phyloP scores from a whole-genome alignment of 92 coral and sea anemone species.

The Anthopleura xanthogrammica region DNA sequence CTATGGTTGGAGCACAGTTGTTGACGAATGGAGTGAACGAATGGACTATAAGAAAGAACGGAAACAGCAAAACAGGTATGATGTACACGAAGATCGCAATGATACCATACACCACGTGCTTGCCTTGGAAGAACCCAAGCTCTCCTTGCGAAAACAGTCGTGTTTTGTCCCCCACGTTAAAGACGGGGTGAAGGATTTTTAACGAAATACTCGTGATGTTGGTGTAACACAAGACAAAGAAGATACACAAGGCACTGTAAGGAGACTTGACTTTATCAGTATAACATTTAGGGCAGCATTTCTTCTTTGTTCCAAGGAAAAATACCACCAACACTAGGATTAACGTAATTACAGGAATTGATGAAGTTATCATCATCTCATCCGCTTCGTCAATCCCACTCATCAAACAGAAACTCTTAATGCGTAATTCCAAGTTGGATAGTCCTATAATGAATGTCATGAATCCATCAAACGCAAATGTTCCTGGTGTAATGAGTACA shows the following conservation, averaged over 20 bases:
- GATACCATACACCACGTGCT: constrained; percentile 69
- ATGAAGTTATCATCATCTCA: constrained; percentile 73
- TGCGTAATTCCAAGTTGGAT: constrained; percentile 59
- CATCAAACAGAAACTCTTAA: constrained; percentile 66
- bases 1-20: constrained; percentile 49
- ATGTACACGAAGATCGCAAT: constrained; percentile 59
- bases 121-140: constrained; percentile 63
- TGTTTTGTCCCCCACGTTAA: constrained; percentile 31
- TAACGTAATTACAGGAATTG: constrained; percentile 50
- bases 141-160: constrained; percentile 68
- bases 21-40: constrained; percentile 53
- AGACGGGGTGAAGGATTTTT: constrained; percentile 67
- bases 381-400: constrained; percentile 74
- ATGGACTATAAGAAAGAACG: constrained; percentile 60
- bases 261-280: constrained; percentile 62
- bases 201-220: constrained; percentile 86
- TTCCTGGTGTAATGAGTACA: constrained; percentile 43
- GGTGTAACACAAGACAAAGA: constrained; percentile 91
- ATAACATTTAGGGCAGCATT: constrained; percentile 62
- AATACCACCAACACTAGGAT: constrained; percentile 63
- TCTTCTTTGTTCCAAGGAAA: constrained; percentile 46
- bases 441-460: constrained; percentile 77
- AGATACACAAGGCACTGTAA: constrained; percentile 84
- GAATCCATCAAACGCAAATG: constrained; percentile 70
- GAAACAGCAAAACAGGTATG: constrained; percentile 67